Evolutionary conservation across 2,113 vertebrate species (phyloP).

Genomic region (Pygoscelis adeliae): DNA sequence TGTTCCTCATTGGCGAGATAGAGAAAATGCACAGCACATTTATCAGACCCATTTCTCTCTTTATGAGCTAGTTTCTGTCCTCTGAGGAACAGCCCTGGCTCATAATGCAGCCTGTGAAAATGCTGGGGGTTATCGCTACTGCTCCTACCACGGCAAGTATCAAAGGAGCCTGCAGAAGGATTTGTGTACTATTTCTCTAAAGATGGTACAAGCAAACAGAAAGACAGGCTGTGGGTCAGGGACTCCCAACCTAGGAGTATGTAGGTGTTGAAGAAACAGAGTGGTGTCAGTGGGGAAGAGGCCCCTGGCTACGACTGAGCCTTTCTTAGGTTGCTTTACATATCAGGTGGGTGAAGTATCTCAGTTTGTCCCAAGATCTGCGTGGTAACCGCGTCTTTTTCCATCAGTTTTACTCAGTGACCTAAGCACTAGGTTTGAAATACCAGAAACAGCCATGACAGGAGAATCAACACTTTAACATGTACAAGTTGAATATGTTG

Average conservation of each 20-base stretch:
- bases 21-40: neutral
- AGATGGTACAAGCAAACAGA: neutral
- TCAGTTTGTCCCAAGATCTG: neutral
- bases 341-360: neutral
- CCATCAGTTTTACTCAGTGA: neutral
- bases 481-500: neutral
- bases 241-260: neutral
- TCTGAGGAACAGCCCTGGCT: neutral
- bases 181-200: neutral
- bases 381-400: neutral
- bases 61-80: neutral
- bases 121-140: neutral
- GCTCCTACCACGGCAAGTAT: neutral
- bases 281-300: neutral
- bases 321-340: neutral
- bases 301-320: neutral
- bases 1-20: neutral
- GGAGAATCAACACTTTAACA: neutral
- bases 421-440: neutral
- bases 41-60: neutral
- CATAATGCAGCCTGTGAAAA: neutral
- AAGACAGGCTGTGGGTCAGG: neutral
- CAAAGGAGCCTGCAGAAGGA: neutral
- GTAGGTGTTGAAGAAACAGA: neutral
- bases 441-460: neutral